Conservation (phyloP, 2,888 invertebrate species). For the Thereva unica region DNA sequence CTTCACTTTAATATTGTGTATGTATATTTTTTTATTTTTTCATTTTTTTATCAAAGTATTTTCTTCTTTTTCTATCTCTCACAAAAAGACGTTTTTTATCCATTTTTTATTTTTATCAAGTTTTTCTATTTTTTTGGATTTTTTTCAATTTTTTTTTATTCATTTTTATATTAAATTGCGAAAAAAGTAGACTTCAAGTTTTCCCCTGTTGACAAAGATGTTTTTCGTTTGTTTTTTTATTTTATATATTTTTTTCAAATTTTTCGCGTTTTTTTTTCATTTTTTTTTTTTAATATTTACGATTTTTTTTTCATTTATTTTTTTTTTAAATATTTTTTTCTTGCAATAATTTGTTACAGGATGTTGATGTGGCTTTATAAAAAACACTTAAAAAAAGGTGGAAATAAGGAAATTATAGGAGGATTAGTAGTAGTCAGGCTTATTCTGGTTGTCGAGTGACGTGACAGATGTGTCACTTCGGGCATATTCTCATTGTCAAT, state of each 20-base stretch:
- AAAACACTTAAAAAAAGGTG: no score
- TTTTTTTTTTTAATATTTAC: constrained; percentile 2
- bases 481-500: no score
- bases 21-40: constrained; percentile 38
- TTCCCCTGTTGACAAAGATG: not conserved
- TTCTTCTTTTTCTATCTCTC: constrained; percentile 17
- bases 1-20: constrained; percentile 30
- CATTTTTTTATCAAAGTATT: constrained; percentile 25
- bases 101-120: constrained; percentile 12
- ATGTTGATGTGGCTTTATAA: not conserved
- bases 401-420: no score
- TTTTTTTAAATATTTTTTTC: constrained; percentile 2
- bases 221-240: constrained; percentile 16
- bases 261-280: constrained; percentile 11
- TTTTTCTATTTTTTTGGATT: constrained; percentile 29
- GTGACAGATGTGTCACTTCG: no score
- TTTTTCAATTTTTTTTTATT: constrained; percentile 23
- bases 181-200: constrained; percentile 33
- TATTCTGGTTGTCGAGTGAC: no score
- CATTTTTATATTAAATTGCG: constrained; percentile 26
- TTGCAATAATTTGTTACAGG: not conserved
- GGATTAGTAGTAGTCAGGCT: no score
- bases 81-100: constrained; percentile 15
- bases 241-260: constrained; percentile 7
- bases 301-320: not conserved